A percentile compares a stretch with the other conserved stretches of the same genome.
Conservation (phyloP, 1,140 invertebrate species). For the Orius laevigatus region DNA sequence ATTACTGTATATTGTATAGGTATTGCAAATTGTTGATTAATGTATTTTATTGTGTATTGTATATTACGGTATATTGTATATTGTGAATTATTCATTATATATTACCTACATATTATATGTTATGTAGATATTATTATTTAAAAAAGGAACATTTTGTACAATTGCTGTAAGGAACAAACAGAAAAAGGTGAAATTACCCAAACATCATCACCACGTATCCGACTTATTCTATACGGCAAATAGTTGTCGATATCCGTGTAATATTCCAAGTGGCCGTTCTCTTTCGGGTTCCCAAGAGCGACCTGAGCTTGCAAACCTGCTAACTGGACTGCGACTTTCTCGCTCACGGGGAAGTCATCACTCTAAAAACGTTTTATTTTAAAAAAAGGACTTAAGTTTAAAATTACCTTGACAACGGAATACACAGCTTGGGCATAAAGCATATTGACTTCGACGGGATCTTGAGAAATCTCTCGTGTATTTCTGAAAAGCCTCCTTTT, state of each 20-base stretch:
- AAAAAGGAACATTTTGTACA: too few species aligned
- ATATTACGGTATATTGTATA: background rate
- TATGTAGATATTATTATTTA: background rate
- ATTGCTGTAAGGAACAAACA: background rate
- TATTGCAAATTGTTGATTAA: too few species aligned
- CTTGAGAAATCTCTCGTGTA: slow-evolving; percentile 80
- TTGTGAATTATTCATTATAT: background rate
- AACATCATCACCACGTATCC: slow-evolving; percentile 53
- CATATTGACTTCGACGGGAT: slow-evolving; percentile 87
- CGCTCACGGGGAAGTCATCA: slow-evolving; percentile 87
- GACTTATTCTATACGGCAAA: slow-evolving; percentile 58
- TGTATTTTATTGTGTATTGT: too few species aligned
- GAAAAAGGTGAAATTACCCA: slow-evolving; percentile 36
- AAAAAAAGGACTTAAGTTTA: slow-evolving; percentile 3
- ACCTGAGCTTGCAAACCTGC: slow-evolving; percentile 90
- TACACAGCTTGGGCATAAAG: slow-evolving; percentile 90
- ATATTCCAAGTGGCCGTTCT: slow-evolving; percentile 47
- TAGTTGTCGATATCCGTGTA: slow-evolving; percentile 68
- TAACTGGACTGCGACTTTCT: slow-evolving; percentile 84
- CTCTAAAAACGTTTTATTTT: slow-evolving; percentile 34
- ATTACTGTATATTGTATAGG: too few species aligned
- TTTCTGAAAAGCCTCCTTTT: slow-evolving; percentile 77
- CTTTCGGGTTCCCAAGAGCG: slow-evolving; percentile 69
- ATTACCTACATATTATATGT: background rate
- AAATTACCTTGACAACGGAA: slow-evolving; percentile 74